Evolutionary conservation across 2,113 vertebrate genomes (phyloP).

Genomic region (Sphyrna mokarran): DNA sequence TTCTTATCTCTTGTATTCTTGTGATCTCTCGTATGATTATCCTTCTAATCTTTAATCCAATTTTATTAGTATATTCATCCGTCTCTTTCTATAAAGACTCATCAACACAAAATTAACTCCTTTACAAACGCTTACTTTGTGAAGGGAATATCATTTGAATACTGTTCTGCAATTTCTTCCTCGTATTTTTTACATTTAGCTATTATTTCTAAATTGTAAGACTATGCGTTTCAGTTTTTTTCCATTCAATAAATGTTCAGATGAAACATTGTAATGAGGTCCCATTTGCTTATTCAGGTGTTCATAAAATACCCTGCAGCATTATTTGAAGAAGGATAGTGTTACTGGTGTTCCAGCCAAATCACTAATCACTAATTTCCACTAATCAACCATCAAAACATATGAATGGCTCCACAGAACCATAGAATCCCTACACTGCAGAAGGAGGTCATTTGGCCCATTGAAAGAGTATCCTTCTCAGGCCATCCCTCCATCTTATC

Average conservation of each 20-base stretch:
- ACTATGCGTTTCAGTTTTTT: not conserved
- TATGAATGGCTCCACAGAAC: not conserved
- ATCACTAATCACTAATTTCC: too few species aligned
- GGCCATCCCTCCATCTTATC: too few species aligned
- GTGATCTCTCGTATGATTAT: not conserved
- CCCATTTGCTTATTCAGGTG: not conserved
- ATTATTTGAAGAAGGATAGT: not conserved
- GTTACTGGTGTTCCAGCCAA: not conserved
- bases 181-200: not conserved
- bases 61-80: not conserved
- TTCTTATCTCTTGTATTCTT: too few species aligned
- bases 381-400: not conserved
- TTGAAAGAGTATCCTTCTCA: too few species aligned
- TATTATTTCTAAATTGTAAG: not conserved
- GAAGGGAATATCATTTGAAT: not conserved
- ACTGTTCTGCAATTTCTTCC: not conserved
- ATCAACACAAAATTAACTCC: not conserved
- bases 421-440: too few species aligned
- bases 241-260: not conserved
- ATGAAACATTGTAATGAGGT: constrained; percentile 7
- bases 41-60: not conserved
- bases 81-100: not conserved
- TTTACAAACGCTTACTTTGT: not conserved
- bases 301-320: not conserved
- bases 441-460: too few species aligned